Conservation (phyloP, 1,140 invertebrate species). For the Papilio glaucus region DNA sequence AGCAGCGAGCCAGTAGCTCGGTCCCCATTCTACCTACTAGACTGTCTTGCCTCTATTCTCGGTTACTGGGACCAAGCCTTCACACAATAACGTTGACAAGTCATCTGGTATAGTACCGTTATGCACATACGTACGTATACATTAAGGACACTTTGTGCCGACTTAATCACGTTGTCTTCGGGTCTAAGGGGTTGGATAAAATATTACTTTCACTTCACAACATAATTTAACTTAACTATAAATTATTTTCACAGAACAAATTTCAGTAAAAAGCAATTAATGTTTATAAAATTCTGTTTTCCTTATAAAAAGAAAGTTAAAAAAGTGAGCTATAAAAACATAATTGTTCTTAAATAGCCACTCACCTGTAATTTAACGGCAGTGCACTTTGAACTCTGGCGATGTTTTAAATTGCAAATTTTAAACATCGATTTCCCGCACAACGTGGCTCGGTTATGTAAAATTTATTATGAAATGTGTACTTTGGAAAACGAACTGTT, state of each 20-base stretch:
- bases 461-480: no score
- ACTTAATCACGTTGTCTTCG: not conserved
- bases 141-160: not conserved
- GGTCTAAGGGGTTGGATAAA: not conserved
- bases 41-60: no score
- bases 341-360: not conserved
- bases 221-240: not conserved
- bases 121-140: not conserved
- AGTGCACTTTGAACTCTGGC: not conserved
- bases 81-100: no score
- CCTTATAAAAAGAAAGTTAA: not conserved
- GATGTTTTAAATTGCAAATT: slow-evolving; percentile 15
- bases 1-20: no score
- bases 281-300: not conserved
- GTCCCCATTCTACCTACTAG: no score
- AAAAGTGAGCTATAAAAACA: not conserved
- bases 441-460: not conserved
- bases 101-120: no score
- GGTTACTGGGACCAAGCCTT: no score
- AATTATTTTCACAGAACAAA: not conserved
- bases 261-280: not conserved
- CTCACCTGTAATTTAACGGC: not conserved
- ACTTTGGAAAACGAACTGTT: no score
- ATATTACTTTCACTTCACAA: no score
- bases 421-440: not conserved